Percentiles rank a stretch among this genome's conserved stretches.
phyloP scores from a whole-genome alignment of 2,888 invertebrate genomes.

The Steinernema carpocapsae region DNA sequence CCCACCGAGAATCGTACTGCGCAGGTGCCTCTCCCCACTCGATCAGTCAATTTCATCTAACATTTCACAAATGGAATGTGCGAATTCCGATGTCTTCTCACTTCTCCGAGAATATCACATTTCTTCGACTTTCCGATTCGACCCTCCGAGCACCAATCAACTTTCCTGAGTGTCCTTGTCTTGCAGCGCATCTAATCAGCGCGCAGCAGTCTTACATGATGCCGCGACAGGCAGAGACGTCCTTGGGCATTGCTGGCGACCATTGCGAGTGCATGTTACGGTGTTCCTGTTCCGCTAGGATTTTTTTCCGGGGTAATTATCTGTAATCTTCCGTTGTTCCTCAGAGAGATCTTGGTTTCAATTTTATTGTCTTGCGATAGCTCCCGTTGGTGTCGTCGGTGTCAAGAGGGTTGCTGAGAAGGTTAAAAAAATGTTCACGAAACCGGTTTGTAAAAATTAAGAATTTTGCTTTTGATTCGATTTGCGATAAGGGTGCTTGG shows the following conservation, averaged over 20 bases:
- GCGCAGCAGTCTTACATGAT: not conserved
- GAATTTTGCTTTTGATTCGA: too few species aligned
- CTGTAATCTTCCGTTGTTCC: conserved; percentile 26
- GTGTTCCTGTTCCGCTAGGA: conserved; percentile 14
- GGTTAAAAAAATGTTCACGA: too few species aligned
- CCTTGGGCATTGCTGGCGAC: not conserved
- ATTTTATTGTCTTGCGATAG: not conserved
- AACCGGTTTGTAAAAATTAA: too few species aligned
- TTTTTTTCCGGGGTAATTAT: conserved; percentile 4
- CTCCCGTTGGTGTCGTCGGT: too few species aligned
- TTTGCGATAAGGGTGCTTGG: too few species aligned
- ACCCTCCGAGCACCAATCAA: too few species aligned
- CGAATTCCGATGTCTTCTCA: conserved; percentile 4
- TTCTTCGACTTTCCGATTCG: not conserved
- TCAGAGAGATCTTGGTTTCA: conserved; percentile 9
- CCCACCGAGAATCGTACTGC: too few species aligned
- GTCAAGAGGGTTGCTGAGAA: too few species aligned
- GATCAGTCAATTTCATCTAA: not conserved
- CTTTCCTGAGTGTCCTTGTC: not conserved
- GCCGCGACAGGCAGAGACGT: not conserved
- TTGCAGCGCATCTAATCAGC: not conserved
- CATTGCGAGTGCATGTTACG: not conserved
- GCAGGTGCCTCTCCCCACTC: too few species aligned
- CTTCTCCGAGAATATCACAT: not conserved
- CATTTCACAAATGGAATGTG: conserved; percentile 18